phyloP scores from a whole-genome alignment of 1,140 invertebrate genomes.

The Centruroides vittatus region DNA sequence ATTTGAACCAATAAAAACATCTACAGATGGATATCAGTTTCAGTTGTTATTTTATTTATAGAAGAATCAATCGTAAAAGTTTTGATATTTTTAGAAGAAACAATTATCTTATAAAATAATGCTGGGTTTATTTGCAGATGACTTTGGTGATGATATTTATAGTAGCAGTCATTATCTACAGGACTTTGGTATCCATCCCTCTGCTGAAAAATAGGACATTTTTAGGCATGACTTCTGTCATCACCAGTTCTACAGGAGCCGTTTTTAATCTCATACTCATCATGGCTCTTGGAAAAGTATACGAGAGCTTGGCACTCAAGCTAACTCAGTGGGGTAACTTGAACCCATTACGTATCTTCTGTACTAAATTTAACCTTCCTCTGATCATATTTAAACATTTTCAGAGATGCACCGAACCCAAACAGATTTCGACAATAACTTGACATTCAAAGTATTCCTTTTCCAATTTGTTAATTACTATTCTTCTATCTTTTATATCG shows the following conservation, averaged over 20 bases:
- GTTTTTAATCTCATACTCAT: slow-evolving; percentile 54
- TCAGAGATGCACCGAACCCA: slow-evolving; percentile 43
- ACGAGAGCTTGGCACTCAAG: slow-evolving; percentile 44
- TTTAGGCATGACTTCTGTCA: slow-evolving; percentile 41
- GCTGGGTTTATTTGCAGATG: slow-evolving; percentile 34
- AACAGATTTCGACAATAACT: slow-evolving; percentile 67
- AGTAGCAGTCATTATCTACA: slow-evolving; percentile 56
- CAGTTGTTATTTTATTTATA: too few relatives aligned
- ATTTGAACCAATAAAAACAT: too few relatives aligned
- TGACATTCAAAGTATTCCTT: slow-evolving; percentile 70
- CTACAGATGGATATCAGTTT: too few relatives aligned
- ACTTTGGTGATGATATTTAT: slow-evolving; percentile 55
- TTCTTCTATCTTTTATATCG: slow-evolving; percentile 71
- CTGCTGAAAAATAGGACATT: slow-evolving; percentile 43
- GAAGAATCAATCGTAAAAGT: too few relatives aligned
- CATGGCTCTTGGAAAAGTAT: slow-evolving; percentile 44
- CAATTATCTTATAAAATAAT: too few relatives aligned
- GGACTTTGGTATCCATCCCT: slow-evolving; percentile 43
- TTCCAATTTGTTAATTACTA: slow-evolving; percentile 82
- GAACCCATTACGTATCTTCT: neutral
- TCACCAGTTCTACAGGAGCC: slow-evolving; percentile 51
- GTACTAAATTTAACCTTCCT: too few relatives aligned
- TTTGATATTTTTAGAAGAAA: too few relatives aligned
- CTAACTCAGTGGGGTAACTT: slow-evolving; percentile 48
- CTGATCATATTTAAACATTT: slow-evolving; percentile 16